phyloP scores from a whole-genome alignment of 2,888 invertebrate genomes.

The Blastobasis adustella region DNA sequence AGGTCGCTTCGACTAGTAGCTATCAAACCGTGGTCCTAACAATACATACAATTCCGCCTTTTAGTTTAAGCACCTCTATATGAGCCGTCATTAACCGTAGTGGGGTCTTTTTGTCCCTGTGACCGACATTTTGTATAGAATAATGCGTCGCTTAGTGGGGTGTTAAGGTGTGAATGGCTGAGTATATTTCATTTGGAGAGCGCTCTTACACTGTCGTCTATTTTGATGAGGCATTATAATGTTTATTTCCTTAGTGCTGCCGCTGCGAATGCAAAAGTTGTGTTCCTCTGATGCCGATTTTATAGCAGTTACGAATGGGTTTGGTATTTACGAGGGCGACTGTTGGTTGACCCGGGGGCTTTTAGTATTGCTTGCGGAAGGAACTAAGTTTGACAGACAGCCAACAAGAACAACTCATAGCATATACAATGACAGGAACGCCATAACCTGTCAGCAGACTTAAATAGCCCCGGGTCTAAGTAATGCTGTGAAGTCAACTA shows the following conservation, averaged over 20 bases:
- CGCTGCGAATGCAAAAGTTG: background rate
- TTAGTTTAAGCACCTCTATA: constrained; percentile 39
- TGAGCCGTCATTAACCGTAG: constrained; percentile 40
- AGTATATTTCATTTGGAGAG: constrained; percentile 24
- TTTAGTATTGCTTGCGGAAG: background rate
- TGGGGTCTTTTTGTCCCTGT: constrained; percentile 37
- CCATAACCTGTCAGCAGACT: too few species aligned
- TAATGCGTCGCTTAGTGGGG: constrained; percentile 35
- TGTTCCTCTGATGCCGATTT: too few species aligned
- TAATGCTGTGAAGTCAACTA: too few species aligned
- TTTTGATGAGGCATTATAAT: constrained; percentile 22
- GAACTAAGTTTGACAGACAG: too few species aligned
- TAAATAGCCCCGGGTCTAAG: background rate
- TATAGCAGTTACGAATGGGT: background rate
- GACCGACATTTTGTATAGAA: constrained; percentile 32
- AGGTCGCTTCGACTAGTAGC: constrained; percentile 6
- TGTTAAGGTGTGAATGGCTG: constrained; percentile 37
- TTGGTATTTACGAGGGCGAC: background rate
- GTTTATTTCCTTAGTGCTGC: constrained; percentile 3
- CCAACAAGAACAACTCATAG: too few species aligned
- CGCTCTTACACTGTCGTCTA: constrained; percentile 21
- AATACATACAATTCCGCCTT: constrained; percentile 29
- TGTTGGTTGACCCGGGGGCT: background rate
- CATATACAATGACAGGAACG: too few species aligned
- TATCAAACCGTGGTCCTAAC: constrained; percentile 16